Conservation (phyloP, 2,888 invertebrate genomes). For the Hermaeophaga mercurialis region DNA sequence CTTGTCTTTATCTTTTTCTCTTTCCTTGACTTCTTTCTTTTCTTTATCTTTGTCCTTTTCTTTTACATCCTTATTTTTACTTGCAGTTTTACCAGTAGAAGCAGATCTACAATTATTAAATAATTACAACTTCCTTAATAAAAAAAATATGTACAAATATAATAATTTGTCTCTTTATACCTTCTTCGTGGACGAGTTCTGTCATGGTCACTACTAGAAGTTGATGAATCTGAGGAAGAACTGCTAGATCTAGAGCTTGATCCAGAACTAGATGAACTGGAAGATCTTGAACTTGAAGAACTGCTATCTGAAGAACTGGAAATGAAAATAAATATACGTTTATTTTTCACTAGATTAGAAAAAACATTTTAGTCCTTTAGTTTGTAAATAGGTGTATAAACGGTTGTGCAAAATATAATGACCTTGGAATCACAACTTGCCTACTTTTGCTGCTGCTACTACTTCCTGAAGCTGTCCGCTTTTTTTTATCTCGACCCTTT, state of each 20-base stretch:
- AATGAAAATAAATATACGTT: conserved; percentile 12
- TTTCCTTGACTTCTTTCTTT: conserved; percentile 50
- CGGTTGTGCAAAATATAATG: no score
- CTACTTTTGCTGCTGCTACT: conserved; percentile 76
- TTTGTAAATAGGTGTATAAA: no score
- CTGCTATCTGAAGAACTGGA: conserved; percentile 79
- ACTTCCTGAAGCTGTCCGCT: conserved; percentile 74
- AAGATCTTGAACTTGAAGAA: conserved; percentile 81
- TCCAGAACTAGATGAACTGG: conserved; percentile 75
- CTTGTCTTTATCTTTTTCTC: conserved; percentile 59
- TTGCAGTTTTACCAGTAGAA: conserved; percentile 51
- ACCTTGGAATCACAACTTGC: not conserved
- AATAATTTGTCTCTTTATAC: conserved; percentile 49
- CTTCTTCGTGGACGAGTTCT: conserved; percentile 69
- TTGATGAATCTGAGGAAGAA: conserved; percentile 66
- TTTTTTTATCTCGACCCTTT: conserved; percentile 66
- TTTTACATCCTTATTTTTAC: conserved; percentile 44
- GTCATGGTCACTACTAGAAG: conserved; percentile 69
- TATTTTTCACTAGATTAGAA: no score
- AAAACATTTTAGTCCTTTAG: no score
- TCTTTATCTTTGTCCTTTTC: conserved; percentile 55
- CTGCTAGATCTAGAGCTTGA: conserved; percentile 61
- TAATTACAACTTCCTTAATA: conserved; percentile 3
- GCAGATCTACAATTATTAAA: conserved; percentile 44
- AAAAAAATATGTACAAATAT: conserved; percentile 14